Evolutionary conservation across 2,113 vertebrate genomes (phyloP), one percentile per base, ranked within the genome.

Genomic region (Megaptera novaeangliae): DNA sequence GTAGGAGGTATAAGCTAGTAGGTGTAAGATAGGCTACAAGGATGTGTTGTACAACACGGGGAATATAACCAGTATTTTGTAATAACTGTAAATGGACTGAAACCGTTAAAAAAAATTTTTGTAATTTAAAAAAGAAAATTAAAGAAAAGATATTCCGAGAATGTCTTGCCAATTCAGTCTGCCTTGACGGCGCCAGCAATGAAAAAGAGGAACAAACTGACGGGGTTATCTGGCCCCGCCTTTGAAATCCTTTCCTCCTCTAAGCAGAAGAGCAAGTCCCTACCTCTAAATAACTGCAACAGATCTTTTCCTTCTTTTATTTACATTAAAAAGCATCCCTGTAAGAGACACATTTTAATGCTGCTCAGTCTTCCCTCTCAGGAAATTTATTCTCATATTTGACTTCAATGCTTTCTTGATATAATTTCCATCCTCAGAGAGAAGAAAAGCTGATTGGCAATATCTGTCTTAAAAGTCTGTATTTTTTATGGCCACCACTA

Each of bases 381-480:
- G 91, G 68, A 97, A 88, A 69, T 78, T 57, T 82, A 59, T 89
- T 74, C 66, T 88, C 41, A 18, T 83, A 61, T 91, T 89, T 96
- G 87, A 83, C 95, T 82, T 89, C 20, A 71, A 0, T 72, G 52
- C 80, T 91, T 94, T 85, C 52, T 64, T 93, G 57, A 66, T 66
- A 46, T 5, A 82, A 23, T 63, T 94, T 95, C 36, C 1, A 4
- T 92, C 78, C 85, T 95, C 25, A 25, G 55, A 41, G 82, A 59
- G 49, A 85, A 94, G 74, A 81, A 88, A 52, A 78, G n/a, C 78
- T 94, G 77, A 94, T 64, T 91, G 86, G 27, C 78, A 36, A 96
- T 88, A 95, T 97, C 86, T 83, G 1, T 74, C 34, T 90, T 95
- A 74, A 93, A 93, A 84, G 61, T 95, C 94, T 91, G 29, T 82